phyloP scores from a whole-genome alignment of 2,888 invertebrate genomes.

The Hypena proboscidalis region DNA sequence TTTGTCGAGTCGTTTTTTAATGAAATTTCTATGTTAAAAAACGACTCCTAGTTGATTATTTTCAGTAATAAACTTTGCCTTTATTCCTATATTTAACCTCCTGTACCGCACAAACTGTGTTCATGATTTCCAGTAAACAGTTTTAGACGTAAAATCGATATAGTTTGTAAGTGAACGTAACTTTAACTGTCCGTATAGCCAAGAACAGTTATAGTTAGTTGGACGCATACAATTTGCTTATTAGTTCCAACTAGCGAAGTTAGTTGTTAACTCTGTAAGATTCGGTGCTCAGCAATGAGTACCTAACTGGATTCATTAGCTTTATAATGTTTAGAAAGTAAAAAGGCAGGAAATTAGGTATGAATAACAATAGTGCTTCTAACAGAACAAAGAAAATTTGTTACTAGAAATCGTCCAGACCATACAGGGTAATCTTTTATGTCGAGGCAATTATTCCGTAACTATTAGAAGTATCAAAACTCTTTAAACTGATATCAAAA shows the following conservation, averaged over 20 bases:
- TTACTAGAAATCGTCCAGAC: too few species aligned
- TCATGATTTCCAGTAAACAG: conserved; percentile 6
- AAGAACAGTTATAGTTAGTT: conserved; percentile 50
- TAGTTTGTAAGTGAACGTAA: conserved; percentile 39
- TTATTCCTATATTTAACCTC: too few species aligned
- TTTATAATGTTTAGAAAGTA: conserved; percentile 21
- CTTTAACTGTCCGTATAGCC: conserved; percentile 45
- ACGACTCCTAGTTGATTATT: too few species aligned
- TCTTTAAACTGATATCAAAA: too few species aligned
- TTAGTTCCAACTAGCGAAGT: conserved; percentile 55
- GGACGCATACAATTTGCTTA: conserved; percentile 57
- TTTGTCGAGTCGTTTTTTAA: too few species aligned
- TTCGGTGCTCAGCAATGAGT: conserved; percentile 40
- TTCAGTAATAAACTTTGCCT: too few species aligned
- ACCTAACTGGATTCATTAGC: conserved; percentile 40
- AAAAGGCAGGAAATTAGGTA: conserved; percentile 27
- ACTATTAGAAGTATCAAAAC: too few species aligned
- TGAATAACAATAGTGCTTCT: too few species aligned
- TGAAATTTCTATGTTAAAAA: too few species aligned
- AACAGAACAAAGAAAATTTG: too few species aligned
- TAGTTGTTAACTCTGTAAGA: conserved; percentile 42
- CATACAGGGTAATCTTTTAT: too few species aligned
- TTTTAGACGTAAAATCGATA: conserved; percentile 41
- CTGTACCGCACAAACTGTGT: not conserved
- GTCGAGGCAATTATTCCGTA: too few species aligned